These are phyloP conservation scores for Lates japonicus DNA, from an alignment of 2,797 vertebrate species.

Conservation along the genomic window DNA sequence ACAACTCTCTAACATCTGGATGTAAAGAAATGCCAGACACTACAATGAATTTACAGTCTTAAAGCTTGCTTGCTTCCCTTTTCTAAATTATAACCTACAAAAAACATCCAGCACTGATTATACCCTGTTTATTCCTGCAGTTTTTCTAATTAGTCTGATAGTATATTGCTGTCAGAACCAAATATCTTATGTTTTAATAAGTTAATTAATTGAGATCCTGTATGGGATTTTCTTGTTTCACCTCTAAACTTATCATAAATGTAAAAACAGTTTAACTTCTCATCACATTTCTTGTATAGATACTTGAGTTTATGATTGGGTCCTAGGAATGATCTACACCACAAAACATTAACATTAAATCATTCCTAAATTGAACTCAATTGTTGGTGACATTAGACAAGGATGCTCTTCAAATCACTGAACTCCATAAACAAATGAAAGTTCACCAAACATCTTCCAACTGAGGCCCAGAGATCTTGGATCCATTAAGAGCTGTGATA, in stretches of 20 bases:
- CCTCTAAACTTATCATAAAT: not conserved
- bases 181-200: conserved; percentile 36
- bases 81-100: conserved; percentile 21
- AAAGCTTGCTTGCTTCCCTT: conserved; percentile 26
- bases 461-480: not conserved
- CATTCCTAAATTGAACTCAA: conserved; percentile 15
- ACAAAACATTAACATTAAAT: conserved; percentile 27
- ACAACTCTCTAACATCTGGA: conserved; percentile 54
- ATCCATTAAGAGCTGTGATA: conserved; percentile 5
- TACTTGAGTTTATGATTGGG: conserved; percentile 19
- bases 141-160: conserved; percentile 27
- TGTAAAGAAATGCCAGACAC: conserved; percentile 28
- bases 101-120: conserved; percentile 40
- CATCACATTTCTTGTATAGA: conserved; percentile 16
- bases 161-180: conserved; percentile 15
- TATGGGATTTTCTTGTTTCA: not conserved
- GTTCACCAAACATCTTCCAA: conserved; percentile 7
- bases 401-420: conserved; percentile 7
- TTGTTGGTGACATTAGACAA: conserved; percentile 27
- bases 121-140: not conserved
- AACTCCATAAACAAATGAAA: conserved; percentile 19
- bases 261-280: conserved; percentile 3
- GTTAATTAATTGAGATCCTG: conserved; percentile 23
- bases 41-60: not conserved
- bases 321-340: not conserved